Percentiles rank a stretch among this genome's conserved stretches.
Evolutionary conservation across 2,113 vertebrate genomes (phyloP).

Genomic region (Lampris megalopsis): DNA sequence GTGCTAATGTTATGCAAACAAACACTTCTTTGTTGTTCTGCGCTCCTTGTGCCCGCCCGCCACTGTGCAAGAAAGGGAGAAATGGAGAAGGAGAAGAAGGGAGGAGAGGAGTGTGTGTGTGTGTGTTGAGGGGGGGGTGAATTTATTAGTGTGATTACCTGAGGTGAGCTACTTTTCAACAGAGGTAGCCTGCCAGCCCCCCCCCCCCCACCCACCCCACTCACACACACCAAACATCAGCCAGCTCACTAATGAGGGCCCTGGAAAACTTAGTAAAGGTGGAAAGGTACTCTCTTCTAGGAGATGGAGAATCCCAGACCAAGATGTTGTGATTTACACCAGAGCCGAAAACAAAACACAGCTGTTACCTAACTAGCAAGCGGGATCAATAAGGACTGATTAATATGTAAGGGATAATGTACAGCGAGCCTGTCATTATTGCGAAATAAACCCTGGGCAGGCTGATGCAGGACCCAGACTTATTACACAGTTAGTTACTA

Average conservation of each 20-base stretch:
- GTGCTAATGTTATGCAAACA: conserved; percentile 81
- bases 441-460: no score
- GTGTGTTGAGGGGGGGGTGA: conserved; percentile 49
- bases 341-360: conserved; percentile 61
- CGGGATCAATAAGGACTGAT: conserved; percentile 28
- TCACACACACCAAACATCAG: conserved; percentile 70
- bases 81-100: conserved; percentile 44
- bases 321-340: conserved; percentile 55
- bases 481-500: no score
- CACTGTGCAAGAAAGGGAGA: conserved; percentile 66
- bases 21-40: conserved; percentile 82
- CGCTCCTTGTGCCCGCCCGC: conserved; percentile 60
- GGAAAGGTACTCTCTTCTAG: conserved; percentile 71
- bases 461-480: no score
- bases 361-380: conserved; percentile 24
- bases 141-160: conserved; percentile 82
- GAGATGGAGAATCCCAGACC: conserved; percentile 52
- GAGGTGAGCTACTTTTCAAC: conserved; percentile 73
- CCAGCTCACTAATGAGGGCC: conserved; percentile 71
- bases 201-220: conserved; percentile 57
- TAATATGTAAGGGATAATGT: no score
- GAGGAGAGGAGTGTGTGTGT: conserved; percentile 28
- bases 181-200: conserved; percentile 67
- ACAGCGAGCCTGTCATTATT: no score
- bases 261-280: conserved; percentile 77